These are phyloP conservation scores for Seriola dumerili DNA, from an alignment of 2,113 vertebrate genomes.

Conservation along the genomic window DNA sequence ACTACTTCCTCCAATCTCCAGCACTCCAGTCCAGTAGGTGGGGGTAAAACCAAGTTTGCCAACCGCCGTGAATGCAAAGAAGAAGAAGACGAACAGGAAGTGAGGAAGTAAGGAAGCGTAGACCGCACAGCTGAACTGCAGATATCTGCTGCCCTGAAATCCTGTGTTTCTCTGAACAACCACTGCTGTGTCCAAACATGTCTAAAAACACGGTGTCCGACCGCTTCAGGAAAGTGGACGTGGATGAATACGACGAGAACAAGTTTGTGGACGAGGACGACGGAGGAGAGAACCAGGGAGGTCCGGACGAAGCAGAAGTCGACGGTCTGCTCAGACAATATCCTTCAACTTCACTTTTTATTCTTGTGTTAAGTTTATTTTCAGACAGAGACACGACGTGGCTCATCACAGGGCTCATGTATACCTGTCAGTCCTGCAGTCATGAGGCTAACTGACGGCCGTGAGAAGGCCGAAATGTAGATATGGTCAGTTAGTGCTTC, in stretches of 20 bases:
- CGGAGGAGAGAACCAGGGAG: slow-evolving; percentile 89
- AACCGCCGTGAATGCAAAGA: not conserved
- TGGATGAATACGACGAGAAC: slow-evolving; percentile 96
- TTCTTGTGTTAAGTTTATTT: no score
- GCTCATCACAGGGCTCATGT: not conserved
- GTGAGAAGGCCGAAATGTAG: not conserved
- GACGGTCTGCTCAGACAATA: slow-evolving; percentile 94
- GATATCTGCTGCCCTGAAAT: not conserved
- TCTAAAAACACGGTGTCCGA: slow-evolving; percentile 88
- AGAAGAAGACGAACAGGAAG: slow-evolving; percentile 19
- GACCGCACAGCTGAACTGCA: not conserved
- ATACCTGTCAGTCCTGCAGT: not conserved
- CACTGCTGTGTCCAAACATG: slow-evolving; percentile 71
- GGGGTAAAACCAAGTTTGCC: not conserved
- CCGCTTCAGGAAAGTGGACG: slow-evolving; percentile 91
- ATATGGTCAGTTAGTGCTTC: not conserved
- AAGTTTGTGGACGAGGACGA: slow-evolving; percentile 96
- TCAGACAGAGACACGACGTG: not conserved
- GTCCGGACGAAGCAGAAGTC: slow-evolving; percentile 94
- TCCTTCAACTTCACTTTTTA: slow-evolving; percentile 81
- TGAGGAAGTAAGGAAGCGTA: no score
- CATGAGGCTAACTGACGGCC: not conserved
- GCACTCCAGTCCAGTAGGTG: not conserved
- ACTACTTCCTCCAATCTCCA: no score
- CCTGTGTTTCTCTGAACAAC: accelerated